phyloP scores from a whole-genome alignment of 2,113 vertebrate genomes.

The Gallinago paraguaiae region DNA sequence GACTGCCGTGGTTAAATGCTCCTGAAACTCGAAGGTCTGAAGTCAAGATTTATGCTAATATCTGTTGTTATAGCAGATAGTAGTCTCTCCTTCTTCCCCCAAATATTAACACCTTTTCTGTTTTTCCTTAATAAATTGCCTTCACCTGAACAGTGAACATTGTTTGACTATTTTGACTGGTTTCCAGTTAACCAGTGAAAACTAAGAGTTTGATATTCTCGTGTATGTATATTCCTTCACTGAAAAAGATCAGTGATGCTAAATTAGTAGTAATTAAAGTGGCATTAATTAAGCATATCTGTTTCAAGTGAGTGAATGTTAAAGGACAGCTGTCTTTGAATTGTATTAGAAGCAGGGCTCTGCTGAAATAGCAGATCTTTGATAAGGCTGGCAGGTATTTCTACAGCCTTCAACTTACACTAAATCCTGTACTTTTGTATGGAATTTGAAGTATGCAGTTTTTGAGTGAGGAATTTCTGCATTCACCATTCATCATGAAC shows the following conservation, averaged over 20 bases:
- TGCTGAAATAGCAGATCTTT: background rate
- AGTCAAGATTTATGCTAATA: background rate
- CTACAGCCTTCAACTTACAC: background rate
- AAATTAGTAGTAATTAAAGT: constrained; percentile 5
- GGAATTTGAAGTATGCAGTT: background rate
- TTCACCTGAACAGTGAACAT: background rate
- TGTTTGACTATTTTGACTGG: background rate
- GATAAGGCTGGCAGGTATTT: background rate
- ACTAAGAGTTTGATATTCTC: background rate
- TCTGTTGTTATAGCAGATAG: background rate
- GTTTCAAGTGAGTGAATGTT: constrained; percentile 6
- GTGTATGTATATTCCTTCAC: background rate
- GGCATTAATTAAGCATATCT: constrained; percentile 23
- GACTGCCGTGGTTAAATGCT: background rate
- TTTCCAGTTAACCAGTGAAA: background rate
- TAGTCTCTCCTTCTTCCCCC: background rate
- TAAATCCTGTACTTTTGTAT: background rate
- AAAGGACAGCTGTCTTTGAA: background rate
- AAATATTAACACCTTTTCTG: background rate
- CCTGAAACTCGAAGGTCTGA: constrained; percentile 13
- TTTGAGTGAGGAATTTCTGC: background rate
- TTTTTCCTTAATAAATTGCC: background rate
- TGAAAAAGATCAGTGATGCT: background rate
- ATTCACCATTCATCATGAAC: background rate
- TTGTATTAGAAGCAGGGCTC: background rate